Conservation (phyloP, 2,113 vertebrate genomes). For the Dasypus novemcinctus region DNA sequence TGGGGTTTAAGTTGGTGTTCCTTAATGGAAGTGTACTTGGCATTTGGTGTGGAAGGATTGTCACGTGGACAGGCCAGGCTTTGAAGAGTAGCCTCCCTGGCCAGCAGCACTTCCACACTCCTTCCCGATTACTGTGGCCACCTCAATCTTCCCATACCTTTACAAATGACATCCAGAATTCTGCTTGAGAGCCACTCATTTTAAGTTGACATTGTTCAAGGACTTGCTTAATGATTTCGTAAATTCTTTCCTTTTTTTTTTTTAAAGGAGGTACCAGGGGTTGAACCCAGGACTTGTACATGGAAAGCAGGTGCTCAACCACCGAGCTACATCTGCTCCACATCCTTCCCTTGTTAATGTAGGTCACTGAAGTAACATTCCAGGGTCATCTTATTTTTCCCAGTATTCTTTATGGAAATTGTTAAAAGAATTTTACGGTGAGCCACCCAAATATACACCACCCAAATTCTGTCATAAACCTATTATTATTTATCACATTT, state of each 20-base stretch:
- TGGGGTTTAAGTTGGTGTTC: not conserved
- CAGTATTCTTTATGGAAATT: not conserved
- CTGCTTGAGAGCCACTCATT: not conserved
- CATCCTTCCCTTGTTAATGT: not conserved
- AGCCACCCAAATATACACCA: not conserved
- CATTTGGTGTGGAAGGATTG: not conserved
- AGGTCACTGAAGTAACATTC: not conserved
- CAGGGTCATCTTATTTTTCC: not conserved
- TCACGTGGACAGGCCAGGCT: not conserved
- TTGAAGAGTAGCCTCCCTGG: not conserved
- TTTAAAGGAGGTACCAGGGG: not conserved
- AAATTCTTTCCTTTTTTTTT: not conserved
- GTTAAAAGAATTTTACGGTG: not conserved
- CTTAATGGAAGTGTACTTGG: not conserved
- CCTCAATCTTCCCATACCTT: not conserved
- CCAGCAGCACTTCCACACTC: not conserved
- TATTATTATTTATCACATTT: not conserved
- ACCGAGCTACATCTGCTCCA: too few species aligned
- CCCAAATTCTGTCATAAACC: not conserved
- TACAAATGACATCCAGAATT: not conserved
- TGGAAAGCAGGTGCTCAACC: too few species aligned
- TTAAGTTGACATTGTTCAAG: not conserved
- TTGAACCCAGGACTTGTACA: too few species aligned
- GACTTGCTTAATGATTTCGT: not conserved
- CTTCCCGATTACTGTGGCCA: not conserved